Evolutionary conservation across 2,888 invertebrate species (phyloP).

Genomic region (Brachypalpus laphriformis): DNA sequence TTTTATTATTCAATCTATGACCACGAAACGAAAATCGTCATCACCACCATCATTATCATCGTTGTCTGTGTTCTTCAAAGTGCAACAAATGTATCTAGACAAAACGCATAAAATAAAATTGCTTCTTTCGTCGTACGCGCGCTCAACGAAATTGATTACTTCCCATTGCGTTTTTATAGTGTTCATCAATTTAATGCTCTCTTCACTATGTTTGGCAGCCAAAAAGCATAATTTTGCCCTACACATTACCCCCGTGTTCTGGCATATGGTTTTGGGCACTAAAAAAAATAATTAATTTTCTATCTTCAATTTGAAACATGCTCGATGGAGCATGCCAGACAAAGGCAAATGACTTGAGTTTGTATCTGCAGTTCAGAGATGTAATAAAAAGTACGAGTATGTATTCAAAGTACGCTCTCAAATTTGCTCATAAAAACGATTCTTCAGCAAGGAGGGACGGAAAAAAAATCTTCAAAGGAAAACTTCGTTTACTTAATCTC

Average conservation of each 20-base stretch:
- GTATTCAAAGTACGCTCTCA: slow-evolving; percentile 32
- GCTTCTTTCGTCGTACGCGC: slow-evolving; percentile 25
- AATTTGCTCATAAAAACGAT: slow-evolving; percentile 25
- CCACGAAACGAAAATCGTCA: slow-evolving; percentile 23
- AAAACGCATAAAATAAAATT: slow-evolving; percentile 28
- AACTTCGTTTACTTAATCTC: slow-evolving; percentile 22
- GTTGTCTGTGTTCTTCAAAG: slow-evolving; percentile 22
- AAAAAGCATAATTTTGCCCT: slow-evolving; percentile 18
- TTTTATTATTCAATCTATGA: slow-evolving; percentile 21
- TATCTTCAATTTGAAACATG: slow-evolving; percentile 36
- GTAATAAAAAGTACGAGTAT: slow-evolving; percentile 15
- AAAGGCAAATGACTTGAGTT: neutral
- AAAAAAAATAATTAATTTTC: slow-evolving; percentile 54
- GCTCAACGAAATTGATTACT: slow-evolving; percentile 56
- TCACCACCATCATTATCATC: slow-evolving; percentile 9
- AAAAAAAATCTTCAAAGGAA: slow-evolving; percentile 35
- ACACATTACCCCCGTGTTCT: slow-evolving; percentile 20
- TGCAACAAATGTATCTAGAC: slow-evolving; percentile 16
- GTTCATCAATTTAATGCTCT: slow-evolving; percentile 61
- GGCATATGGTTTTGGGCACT: slow-evolving; percentile 30
- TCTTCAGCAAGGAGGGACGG: neutral
- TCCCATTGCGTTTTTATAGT: slow-evolving; percentile 59
- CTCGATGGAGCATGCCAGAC: slow-evolving; percentile 47
- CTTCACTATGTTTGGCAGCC: slow-evolving; percentile 13
- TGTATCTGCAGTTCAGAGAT: slow-evolving; percentile 28